Percentiles rank a stretch among this genome's conserved stretches.
phyloP scores from a whole-genome alignment of 2,797 vertebrate genomes.

The Oryzias dopingdopingensis region DNA sequence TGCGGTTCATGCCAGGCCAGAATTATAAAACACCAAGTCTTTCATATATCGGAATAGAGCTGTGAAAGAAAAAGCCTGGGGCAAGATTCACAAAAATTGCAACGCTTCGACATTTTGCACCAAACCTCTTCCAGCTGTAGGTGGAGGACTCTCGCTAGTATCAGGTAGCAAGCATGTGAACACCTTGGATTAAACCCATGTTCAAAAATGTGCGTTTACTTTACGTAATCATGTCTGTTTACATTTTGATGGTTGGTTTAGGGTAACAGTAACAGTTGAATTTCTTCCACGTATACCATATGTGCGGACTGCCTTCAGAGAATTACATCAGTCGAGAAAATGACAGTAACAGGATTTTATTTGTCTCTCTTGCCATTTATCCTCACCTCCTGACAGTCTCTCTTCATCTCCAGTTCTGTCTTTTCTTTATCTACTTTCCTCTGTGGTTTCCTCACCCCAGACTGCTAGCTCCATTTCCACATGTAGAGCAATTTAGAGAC shows the following conservation, averaged over 20 bases:
- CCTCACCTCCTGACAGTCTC: slow-evolving; percentile 25
- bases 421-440: slow-evolving; percentile 20
- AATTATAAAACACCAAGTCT: no score
- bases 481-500: slow-evolving; percentile 44
- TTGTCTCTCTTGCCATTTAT: slow-evolving; percentile 13
- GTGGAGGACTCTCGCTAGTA: no score
- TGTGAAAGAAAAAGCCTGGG: no score
- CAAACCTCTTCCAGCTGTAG: no score
- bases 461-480: slow-evolving; percentile 44
- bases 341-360: slow-evolving; percentile 32
- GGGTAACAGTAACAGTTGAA: slow-evolving; percentile 17
- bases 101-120: no score
- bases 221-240: slow-evolving; percentile 6
- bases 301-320: slow-evolving; percentile 13
- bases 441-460: slow-evolving; percentile 27
- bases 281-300: slow-evolving; percentile 1
- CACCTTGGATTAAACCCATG: no score
- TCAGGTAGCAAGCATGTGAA: no score
- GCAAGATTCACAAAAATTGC: no score
- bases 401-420: slow-evolving; percentile 19
- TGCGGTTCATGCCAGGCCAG: no score
- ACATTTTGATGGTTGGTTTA: slow-evolving; percentile 5
- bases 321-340: slow-evolving; percentile 17
- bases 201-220: neutral
- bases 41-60: no score